These are phyloP conservation scores for Pseudonaja textilis DNA, from an alignment of 2,113 vertebrate genomes.

Conservation along the genomic window DNA sequence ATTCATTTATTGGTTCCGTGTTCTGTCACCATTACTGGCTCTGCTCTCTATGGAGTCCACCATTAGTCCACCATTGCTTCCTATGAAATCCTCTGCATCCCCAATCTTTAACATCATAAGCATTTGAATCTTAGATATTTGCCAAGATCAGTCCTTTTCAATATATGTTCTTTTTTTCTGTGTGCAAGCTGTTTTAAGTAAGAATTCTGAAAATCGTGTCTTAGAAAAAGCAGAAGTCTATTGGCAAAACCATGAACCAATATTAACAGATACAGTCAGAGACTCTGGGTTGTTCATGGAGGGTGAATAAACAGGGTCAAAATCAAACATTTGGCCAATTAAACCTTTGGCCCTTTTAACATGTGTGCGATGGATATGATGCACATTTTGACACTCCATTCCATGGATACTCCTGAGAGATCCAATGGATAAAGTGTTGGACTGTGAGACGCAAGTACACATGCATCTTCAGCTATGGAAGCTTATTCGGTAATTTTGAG, in stretches of 20 bases:
- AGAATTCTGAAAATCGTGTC: background rate
- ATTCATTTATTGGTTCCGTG: too few species aligned
- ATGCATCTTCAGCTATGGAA: background rate
- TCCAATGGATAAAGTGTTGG: background rate
- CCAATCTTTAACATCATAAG: background rate
- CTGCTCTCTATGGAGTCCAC: too few species aligned
- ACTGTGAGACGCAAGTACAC: background rate
- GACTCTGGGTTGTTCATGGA: background rate
- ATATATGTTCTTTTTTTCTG: background rate
- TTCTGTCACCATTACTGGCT: too few species aligned
- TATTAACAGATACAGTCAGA: background rate
- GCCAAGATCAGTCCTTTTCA: background rate
- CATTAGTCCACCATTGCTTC: too few species aligned
- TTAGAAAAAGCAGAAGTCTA: background rate
- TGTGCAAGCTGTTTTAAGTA: background rate
- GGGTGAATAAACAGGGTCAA: background rate
- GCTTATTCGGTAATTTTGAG: background rate
- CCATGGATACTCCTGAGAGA: background rate
- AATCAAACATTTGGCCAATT: background rate
- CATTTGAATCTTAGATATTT: background rate
- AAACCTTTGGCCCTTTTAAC: background rate
- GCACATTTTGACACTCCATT: background rate
- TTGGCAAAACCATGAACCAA: background rate
- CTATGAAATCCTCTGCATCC: too few species aligned
- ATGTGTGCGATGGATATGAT: background rate